phyloP scores from a whole-genome alignment of 2,113 vertebrate species.

The Phylloscopus trochilus region DNA sequence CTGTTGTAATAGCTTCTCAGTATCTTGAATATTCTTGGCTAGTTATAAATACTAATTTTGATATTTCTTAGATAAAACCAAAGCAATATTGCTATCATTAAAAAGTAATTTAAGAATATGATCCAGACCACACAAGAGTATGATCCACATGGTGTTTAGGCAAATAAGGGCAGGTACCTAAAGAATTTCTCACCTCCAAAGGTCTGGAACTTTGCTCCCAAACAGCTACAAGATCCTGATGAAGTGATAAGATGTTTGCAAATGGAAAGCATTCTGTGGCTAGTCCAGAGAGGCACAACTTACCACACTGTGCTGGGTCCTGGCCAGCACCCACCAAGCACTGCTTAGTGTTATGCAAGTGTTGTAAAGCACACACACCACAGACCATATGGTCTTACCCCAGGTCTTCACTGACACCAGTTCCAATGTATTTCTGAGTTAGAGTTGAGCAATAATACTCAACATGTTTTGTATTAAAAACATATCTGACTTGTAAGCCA shows the following conservation, averaged over 20 bases:
- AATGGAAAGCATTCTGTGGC: neutral
- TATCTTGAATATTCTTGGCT: neutral
- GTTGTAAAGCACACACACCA: neutral
- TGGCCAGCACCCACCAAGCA: neutral
- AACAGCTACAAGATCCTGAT: neutral
- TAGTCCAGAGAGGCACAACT: neutral
- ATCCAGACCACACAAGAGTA: neutral
- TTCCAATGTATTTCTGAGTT: neutral
- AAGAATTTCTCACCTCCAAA: neutral
- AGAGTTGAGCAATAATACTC: neutral
- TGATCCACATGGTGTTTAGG: rapidly evolving
- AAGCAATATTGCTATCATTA: neutral
- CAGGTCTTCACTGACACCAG: neutral
- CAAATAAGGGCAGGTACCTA: neutral
- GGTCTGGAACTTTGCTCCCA: neutral
- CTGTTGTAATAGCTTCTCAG: neutral
- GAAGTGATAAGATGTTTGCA: neutral
- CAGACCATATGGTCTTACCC: neutral
- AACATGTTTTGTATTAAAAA: neutral
- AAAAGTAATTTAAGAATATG: neutral
- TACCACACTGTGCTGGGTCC: neutral
- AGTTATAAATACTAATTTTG: neutral
- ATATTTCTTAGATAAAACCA: neutral
- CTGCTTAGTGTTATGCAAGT: neutral
- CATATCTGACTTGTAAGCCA: neutral